Evolutionary conservation across 2,113 vertebrate species (phyloP).

Genomic region (Clarias macrocephalus): DNA sequence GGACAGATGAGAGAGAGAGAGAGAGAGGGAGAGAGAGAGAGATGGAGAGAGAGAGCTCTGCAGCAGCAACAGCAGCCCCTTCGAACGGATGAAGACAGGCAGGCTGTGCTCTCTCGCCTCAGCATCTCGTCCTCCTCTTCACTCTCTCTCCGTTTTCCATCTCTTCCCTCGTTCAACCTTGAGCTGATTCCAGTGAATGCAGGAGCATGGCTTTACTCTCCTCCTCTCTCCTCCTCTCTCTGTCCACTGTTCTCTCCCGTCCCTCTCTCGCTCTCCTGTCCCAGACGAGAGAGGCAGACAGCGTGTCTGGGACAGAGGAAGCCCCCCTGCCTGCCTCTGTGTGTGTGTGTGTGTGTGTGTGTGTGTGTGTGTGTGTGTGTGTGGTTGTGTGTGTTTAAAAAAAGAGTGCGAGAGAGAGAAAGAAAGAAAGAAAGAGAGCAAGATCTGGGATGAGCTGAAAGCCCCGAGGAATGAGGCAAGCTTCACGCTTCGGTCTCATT

Average conservation of each 20-base stretch:
- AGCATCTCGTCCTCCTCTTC: slow-evolving; percentile 30
- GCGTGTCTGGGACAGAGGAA: slow-evolving; percentile 42
- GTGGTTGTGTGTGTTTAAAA: not conserved
- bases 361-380: slow-evolving; percentile 16
- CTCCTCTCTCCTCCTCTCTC: slow-evolving; percentile 1
- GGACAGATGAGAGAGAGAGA: slow-evolving; percentile 6
- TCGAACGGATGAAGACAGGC: slow-evolving; percentile 4
- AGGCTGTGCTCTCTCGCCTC: not conserved
- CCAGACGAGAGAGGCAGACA: slow-evolving; percentile 32
- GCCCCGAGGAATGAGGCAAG: slow-evolving; percentile 41
- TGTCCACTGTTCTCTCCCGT: not conserved
- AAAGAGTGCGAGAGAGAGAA: not conserved
- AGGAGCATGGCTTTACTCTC: slow-evolving; percentile 33
- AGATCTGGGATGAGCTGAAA: slow-evolving; percentile 29
- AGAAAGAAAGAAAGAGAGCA: not conserved
- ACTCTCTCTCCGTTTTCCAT: slow-evolving; percentile 32
- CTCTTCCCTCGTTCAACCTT: slow-evolving; percentile 39
- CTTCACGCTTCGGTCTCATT: slow-evolving; percentile 39
- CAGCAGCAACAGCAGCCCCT: slow-evolving; percentile 2
- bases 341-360: slow-evolving; percentile 12
- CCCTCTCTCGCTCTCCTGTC: slow-evolving; percentile 9
- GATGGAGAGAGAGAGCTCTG: not conserved
- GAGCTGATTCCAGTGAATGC: not conserved
- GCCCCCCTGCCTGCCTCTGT: slow-evolving; percentile 21
- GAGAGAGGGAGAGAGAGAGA: slow-evolving; percentile 17